phyloP scores from a whole-genome alignment of 2,797 vertebrate genomes.

The Acanthurus leucopareius region DNA sequence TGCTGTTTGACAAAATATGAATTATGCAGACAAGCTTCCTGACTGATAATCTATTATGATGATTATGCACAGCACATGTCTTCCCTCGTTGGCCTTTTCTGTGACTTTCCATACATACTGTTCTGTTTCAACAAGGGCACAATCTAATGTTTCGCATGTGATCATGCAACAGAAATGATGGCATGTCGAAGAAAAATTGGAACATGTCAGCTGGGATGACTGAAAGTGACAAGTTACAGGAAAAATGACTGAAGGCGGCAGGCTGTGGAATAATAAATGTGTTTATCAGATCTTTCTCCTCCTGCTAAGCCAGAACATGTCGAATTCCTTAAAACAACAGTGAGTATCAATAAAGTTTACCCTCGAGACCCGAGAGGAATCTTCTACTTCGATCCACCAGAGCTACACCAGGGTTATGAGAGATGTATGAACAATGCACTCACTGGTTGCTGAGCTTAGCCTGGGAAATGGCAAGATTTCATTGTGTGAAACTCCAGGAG shows the following conservation, averaged over 20 bases:
- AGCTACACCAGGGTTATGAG: slow-evolving; percentile 53
- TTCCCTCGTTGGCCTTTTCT: slow-evolving; percentile 15
- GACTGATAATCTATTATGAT: slow-evolving; percentile 41
- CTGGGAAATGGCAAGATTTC: slow-evolving; percentile 38
- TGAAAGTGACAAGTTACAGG: slow-evolving; percentile 8
- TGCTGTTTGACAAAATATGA: slow-evolving; percentile 54
- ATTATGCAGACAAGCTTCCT: slow-evolving; percentile 43
- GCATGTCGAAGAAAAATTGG: slow-evolving; percentile 17
- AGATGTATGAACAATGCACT: slow-evolving; percentile 58
- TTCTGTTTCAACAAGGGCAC: slow-evolving; percentile 16
- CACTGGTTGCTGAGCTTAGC: slow-evolving; percentile 43
- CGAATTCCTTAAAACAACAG: slow-evolving; percentile 41
- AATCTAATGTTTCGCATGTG: slow-evolving; percentile 2
- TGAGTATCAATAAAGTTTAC: slow-evolving; percentile 50
- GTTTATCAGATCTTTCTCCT: slow-evolving; percentile 37
- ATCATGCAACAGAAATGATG: neutral
- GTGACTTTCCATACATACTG: slow-evolving; percentile 1
- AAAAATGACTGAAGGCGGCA: slow-evolving; percentile 28
- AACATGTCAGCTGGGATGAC: slow-evolving; percentile 26
- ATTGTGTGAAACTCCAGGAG: slow-evolving; percentile 22
- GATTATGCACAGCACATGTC: slow-evolving; percentile 12
- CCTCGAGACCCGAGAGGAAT: slow-evolving; percentile 33
- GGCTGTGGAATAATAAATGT: slow-evolving; percentile 37
- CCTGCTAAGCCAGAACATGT: slow-evolving; percentile 33
- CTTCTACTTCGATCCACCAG: slow-evolving; percentile 39